Percentiles rank a stretch among this genome's conserved stretches.
Evolutionary conservation across 2,113 vertebrate genomes (phyloP).

Genomic region (Chaetodon auriga): DNA sequence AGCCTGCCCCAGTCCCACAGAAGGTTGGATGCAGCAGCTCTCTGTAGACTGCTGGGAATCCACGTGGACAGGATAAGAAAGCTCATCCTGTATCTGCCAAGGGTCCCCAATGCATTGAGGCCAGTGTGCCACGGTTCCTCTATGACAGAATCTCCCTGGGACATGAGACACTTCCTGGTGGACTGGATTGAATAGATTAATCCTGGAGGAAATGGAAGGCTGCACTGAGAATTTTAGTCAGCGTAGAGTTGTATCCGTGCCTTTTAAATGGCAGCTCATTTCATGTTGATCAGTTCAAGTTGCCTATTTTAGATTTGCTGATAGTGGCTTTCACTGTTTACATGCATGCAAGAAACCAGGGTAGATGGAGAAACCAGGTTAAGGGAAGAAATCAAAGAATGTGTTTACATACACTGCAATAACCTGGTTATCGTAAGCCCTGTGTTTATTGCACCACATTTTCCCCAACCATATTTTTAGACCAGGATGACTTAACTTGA

Average conservation of each 20-base stretch:
- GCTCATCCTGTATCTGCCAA: constrained; percentile 48
- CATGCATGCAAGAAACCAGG: background rate
- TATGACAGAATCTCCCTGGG: constrained; percentile 64
- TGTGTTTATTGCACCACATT: constrained; percentile 4
- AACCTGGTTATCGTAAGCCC: background rate
- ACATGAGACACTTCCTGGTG: constrained; percentile 58
- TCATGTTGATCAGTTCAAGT: background rate
- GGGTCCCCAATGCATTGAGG: constrained; percentile 62
- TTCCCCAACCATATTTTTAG: background rate
- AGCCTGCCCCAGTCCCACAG: constrained; percentile 52
- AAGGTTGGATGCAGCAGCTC: constrained; percentile 57
- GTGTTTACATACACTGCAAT: background rate
- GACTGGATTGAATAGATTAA: constrained; percentile 42
- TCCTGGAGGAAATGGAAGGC: constrained; percentile 52
- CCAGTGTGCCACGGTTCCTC: constrained; percentile 57
- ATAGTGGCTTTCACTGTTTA: background rate
- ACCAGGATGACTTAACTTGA: background rate
- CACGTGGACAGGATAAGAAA: constrained; percentile 60
- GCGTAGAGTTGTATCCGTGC: constrained; percentile 11
- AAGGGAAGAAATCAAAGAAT: background rate
- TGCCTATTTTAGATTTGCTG: background rate
- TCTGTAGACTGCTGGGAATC: constrained; percentile 63
- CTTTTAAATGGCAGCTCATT: background rate
- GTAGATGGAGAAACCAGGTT: constrained; percentile 12
- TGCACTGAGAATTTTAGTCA: constrained; percentile 26